phyloP scores from a whole-genome alignment of 2,797 vertebrate genomes.

The Xenentodon cancila region DNA sequence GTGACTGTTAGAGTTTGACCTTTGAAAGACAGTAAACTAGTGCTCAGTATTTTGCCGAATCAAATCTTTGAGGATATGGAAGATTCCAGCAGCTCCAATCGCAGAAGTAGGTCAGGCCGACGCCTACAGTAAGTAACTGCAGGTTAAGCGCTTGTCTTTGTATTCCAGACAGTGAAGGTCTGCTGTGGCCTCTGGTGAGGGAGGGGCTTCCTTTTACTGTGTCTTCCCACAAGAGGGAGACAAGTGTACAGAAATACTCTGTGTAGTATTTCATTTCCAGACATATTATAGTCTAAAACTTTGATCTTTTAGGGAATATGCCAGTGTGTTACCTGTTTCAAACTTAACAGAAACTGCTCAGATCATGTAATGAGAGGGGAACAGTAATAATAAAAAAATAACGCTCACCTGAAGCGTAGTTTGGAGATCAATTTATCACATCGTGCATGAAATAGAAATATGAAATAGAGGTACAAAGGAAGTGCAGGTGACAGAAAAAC shows the following conservation, averaged over 20 bases:
- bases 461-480: neutral
- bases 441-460: neutral
- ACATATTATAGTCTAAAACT: constrained; percentile 4
- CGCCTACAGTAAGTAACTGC: constrained; percentile 75
- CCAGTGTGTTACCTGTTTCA: neutral
- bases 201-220: constrained; percentile 44
- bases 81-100: constrained; percentile 64
- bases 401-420: neutral
- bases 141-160: constrained; percentile 81
- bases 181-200: constrained; percentile 51
- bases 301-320: neutral
- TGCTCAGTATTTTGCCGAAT: constrained; percentile 45
- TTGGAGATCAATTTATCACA: neutral
- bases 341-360: neutral
- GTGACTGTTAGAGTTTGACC: constrained; percentile 45
- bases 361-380: neutral
- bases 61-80: constrained; percentile 65
- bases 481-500: constrained; percentile 13
- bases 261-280: constrained; percentile 22
- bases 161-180: constrained; percentile 70
- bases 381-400: neutral
- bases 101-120: constrained; percentile 78
- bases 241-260: constrained; percentile 62
- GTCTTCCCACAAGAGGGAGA: constrained; percentile 80
- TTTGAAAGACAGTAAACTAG: constrained; percentile 47